Base-by-base conservation (phyloP, 2,113 vertebrate genomes). In the Salvelinus sp. region DNA sequence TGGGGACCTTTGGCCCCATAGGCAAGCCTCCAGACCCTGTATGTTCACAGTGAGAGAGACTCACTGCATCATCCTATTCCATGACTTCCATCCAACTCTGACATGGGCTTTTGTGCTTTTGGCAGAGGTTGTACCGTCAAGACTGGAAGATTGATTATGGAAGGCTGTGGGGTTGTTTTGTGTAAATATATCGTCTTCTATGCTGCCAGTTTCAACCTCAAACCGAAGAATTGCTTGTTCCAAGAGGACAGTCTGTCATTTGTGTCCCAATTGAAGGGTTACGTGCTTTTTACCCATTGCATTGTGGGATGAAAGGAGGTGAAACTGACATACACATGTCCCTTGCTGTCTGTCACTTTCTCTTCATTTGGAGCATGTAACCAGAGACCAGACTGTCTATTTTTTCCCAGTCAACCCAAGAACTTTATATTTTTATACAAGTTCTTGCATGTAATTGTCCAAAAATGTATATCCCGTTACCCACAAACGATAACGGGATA, bases 141-240 rank as follows among this genome's bases (percentile, higher is more conserved):
- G 85, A 87, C 85, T 76, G 83, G 72, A 84, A 75, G 86, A 89
- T 88, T 90, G 86, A 89, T 88, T 86, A 82, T 66, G 73, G 76
- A 86, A 83, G 82, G 64, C 75, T 72, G 82, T 82, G 87, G 85
- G 83, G 84, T 83, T 83, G 90, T 87, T 79, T 89, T 76, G 48
- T 82, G 82, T 86, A 89, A 90, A 89, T 88, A 88, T 75, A 88
- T 75, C 58, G 79, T 85, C 73, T 71, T 87, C 81, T 74, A 83
- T 74, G 67, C 62, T 16, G 77, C 74, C 75, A 64, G 78, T 83
- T 62, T 77, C 83, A 73, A 76, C 76, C 76, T 81, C 87, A 87
- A 83, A 79, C 87, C 1, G 44, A 80, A 72, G 74, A 85, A 78
- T 64, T 75, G 25, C 77, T 73, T 74, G 82, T 86, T 83, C 82